A percentile compares a stretch with the other conserved stretches of the same genome.
Conservation (phyloP, 2,888 invertebrate genomes). For the Drosophila pseudotalamancana region DNA sequence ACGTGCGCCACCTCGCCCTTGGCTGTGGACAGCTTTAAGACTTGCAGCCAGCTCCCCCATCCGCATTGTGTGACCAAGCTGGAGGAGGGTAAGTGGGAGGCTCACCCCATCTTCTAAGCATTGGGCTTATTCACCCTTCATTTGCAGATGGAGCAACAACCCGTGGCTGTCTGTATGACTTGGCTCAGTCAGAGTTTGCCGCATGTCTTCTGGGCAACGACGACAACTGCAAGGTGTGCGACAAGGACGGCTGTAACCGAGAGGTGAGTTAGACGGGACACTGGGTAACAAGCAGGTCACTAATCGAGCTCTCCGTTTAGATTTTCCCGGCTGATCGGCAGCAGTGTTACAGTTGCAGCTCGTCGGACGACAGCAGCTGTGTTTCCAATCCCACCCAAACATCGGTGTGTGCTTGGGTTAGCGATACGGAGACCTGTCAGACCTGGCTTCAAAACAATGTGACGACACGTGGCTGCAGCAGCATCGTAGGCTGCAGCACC, state of each 20-base stretch:
- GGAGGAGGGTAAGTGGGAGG: constrained; percentile 55
- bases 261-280: constrained; percentile 51
- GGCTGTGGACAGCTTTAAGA: constrained; percentile 51
- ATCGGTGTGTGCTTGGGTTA: constrained; percentile 60
- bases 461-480: constrained; percentile 80
- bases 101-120: background rate
- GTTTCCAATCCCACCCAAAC: constrained; percentile 66
- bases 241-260: constrained; percentile 74
- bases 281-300: too few relatives aligned
- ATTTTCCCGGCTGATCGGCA: constrained; percentile 78
- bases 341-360: constrained; percentile 75
- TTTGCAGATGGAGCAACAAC: constrained; percentile 72
- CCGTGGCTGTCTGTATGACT: constrained; percentile 76
- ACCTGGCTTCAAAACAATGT: constrained; percentile 61
- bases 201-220: constrained; percentile 72
- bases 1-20: constrained; percentile 70
- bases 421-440: constrained; percentile 71
- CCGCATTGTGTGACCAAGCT: constrained; percentile 73
- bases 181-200: constrained; percentile 64
- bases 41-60: constrained; percentile 72
- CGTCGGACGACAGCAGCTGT: constrained; percentile 71
- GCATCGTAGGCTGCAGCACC: constrained; percentile 65
- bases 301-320: constrained; percentile 32
- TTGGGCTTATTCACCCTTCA: background rate
- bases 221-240: constrained; percentile 68